Conservation (phyloP, 2,888 invertebrate genomes). For the Eupithecia exiguata region DNA sequence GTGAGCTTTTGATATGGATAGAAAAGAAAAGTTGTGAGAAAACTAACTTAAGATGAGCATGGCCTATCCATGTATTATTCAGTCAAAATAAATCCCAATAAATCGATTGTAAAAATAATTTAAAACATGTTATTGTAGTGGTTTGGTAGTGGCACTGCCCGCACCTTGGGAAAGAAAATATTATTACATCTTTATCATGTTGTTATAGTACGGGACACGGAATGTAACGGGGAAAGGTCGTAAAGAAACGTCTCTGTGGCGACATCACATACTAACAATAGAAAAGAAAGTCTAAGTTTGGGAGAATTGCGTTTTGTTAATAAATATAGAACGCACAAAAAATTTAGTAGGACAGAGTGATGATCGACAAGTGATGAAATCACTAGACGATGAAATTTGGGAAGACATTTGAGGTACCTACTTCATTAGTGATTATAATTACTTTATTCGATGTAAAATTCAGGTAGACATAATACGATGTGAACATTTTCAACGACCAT, state of each 20-base stretch:
- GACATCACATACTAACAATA: slow-evolving; percentile 49
- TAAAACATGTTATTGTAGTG: slow-evolving; percentile 44
- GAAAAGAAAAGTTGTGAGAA: neutral
- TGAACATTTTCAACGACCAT: neutral
- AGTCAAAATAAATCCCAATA: slow-evolving; percentile 41
- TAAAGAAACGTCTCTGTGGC: slow-evolving; percentile 53
- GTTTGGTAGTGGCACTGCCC: slow-evolving; percentile 52
- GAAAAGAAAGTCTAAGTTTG: slow-evolving; percentile 21
- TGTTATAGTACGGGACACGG: slow-evolving; percentile 36
- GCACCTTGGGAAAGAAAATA: slow-evolving; percentile 75
- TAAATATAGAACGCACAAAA: neutral
- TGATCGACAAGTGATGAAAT: neutral
- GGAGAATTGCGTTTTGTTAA: neutral
- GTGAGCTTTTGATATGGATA: neutral
- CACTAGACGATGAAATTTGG: neutral
- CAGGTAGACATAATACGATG: neutral
- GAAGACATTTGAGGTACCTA: neutral
- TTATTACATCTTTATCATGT: slow-evolving; percentile 60
- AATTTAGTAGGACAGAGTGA: neutral
- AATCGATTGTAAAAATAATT: slow-evolving; percentile 57
- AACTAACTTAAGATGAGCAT: slow-evolving; percentile 10
- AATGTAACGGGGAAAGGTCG: slow-evolving; percentile 36
- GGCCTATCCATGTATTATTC: slow-evolving; percentile 29
- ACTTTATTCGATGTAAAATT: neutral
- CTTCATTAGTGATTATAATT: neutral